Evolutionary conservation across 2,797 vertebrate genomes (phyloP), one percentile per base, ranked within the genome.

Genomic region (Epinephelus awoara): DNA sequence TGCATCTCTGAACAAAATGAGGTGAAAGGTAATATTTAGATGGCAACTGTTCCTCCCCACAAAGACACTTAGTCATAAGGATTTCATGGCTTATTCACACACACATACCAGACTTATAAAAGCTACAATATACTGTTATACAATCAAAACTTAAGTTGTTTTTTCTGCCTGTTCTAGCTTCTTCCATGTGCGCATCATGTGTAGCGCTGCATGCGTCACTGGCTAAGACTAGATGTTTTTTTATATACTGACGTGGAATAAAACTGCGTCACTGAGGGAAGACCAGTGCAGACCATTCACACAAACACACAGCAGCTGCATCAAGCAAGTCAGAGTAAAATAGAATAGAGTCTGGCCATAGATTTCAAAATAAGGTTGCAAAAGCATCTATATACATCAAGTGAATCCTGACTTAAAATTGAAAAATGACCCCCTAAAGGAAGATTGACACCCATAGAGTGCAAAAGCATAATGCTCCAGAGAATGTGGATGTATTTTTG

Each of bases 21-120:
- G 88, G 82, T 78, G 81, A 91, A 93, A 91, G 72, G 88, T 81
- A 80, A 90, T 87, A 79, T 86, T 87, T 72, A 71, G 49, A 86
- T 59, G 44, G 44, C n/a, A 61, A 42, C 59, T 51, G 40, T 49
- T 79, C 55, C 70, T 66, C 55, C 47, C 40, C 49, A 50, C 49
- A 50, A 72, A 74, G 40, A 73, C 9, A 29, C 17, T 11, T 25
- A 55, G 38, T 73, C 38, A 66, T 19, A 8, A n/a, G 14, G 64
- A 77, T 79, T 67, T 73, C 18, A 59, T 18, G 11, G 12, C 50
- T 73, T 40, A 63, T 56, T 72, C 62, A 47, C 34, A 8, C 62
- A 69, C 38, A 63, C 40, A 63, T 15, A 42, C 21, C 21, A 57
- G 25, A n/a, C 23, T 40, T 13, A 54, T 56, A 55, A 73, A 78